phyloP scores from a whole-genome alignment of 2,888 invertebrate genomes.

The Galerucella nymphaeae region DNA sequence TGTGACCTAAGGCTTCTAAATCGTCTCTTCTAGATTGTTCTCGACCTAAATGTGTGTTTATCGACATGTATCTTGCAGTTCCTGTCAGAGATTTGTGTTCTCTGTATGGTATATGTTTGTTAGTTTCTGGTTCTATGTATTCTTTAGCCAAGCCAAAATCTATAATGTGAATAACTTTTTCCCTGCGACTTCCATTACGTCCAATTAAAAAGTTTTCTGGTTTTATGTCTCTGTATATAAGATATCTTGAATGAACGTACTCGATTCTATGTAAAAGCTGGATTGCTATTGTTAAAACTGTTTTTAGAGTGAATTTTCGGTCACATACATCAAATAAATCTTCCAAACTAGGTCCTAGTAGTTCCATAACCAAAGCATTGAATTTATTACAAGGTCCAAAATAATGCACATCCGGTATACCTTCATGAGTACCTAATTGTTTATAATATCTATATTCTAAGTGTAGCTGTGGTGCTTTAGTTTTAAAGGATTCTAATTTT shows the following conservation, averaged over 20 bases:
- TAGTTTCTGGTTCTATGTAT: constrained; percentile 96
- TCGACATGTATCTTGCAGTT: constrained; percentile 99
- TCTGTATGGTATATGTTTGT: constrained; percentile 99
- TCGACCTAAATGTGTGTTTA: constrained; percentile 99
- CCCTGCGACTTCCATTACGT: constrained; percentile 94
- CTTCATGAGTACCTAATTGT: constrained; percentile 92
- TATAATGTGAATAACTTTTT: constrained; percentile 99
- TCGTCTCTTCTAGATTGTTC: constrained; percentile 99
- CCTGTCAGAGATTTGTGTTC: constrained; percentile 99
- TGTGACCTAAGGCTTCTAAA: constrained; percentile 98
- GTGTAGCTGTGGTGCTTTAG: constrained; percentile 98
- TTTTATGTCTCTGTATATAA: constrained; percentile 99
- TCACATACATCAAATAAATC: constrained; percentile 79
- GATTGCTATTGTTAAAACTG: constrained; percentile 72
- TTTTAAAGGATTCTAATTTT: constrained; percentile 99
- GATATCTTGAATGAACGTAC: constrained; percentile 98
- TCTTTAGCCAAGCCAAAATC: constrained; percentile 74
- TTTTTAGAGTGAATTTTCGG: constrained; percentile 69
- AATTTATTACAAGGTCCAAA: constrained; percentile 79
- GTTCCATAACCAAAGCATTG: constrained; percentile 79
- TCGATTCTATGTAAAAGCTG: constrained; percentile 93
- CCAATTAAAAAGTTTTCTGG: constrained; percentile 99
- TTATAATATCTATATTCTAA: constrained; percentile 99
- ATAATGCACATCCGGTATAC: constrained; percentile 78
- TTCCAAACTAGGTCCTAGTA: constrained; percentile 77